Evolutionary conservation across 1,140 invertebrate genomes (phyloP).

Genomic region (Epicauta chinensis): DNA sequence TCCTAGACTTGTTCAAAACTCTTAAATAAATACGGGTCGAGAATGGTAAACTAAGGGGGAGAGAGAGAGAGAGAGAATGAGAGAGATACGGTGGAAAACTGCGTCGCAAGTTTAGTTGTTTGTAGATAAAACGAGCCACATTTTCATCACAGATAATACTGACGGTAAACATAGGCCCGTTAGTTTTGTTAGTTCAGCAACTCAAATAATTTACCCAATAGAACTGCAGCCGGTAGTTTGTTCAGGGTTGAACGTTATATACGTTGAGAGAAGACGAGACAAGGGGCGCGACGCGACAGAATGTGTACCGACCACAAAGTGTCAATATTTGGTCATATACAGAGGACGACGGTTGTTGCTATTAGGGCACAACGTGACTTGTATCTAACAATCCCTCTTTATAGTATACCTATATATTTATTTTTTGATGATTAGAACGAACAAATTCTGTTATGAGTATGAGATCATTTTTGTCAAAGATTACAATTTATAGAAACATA

Average conservation of each 20-base stretch:
- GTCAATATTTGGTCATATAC: slow-evolving; percentile 40
- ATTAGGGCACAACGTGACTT: slow-evolving; percentile 22
- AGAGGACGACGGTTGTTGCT: slow-evolving; percentile 34
- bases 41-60: too few relatives aligned
- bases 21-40: too few relatives aligned
- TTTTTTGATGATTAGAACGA: too few relatives aligned
- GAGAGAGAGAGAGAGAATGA: neutral
- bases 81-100: slow-evolving; percentile 6
- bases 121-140: slow-evolving; percentile 36
- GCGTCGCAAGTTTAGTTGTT: slow-evolving; percentile 26
- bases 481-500: too few relatives aligned
- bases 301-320: slow-evolving; percentile 36
- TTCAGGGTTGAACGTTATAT: slow-evolving; percentile 26
- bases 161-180: slow-evolving; percentile 37
- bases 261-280: slow-evolving; percentile 2
- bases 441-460: too few relatives aligned
- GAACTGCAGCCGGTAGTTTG: slow-evolving; percentile 40
- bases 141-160: slow-evolving; percentile 41
- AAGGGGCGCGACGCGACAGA: slow-evolving; percentile 25
- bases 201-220: slow-evolving; percentile 44
- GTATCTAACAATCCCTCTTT: too few relatives aligned
- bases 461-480: too few relatives aligned
- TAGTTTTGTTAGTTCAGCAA: slow-evolving; percentile 43
- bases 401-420: too few relatives aligned
- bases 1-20: too few relatives aligned